Evolutionary conservation across 2,797 vertebrate genomes (phyloP).

Genomic region (Cichlasoma orientale): DNA sequence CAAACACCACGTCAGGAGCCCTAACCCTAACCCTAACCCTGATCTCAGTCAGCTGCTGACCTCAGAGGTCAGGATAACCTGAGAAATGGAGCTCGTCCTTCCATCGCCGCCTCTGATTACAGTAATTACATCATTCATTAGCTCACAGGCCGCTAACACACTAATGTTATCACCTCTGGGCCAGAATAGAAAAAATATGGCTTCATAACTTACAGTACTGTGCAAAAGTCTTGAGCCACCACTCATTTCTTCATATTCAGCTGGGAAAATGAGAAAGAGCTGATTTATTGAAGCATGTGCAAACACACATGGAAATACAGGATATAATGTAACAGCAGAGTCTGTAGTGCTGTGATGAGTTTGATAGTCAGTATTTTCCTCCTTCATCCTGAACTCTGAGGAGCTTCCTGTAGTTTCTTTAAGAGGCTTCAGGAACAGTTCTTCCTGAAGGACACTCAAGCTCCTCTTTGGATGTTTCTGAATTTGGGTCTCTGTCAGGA

Average conservation of each 20-base stretch:
- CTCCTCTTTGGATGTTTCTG: background rate
- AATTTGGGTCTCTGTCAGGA: background rate
- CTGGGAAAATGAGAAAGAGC: background rate
- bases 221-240: background rate
- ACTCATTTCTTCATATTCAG: background rate
- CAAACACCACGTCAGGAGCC: background rate
- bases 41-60: background rate
- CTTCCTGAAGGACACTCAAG: background rate
- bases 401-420: background rate
- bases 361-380: accelerated
- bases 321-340: too few species aligned
- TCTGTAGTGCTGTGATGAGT: too few species aligned
- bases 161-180: background rate
- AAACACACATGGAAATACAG: too few species aligned
- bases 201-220: background rate
- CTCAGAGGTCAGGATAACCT: background rate
- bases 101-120: too few species aligned
- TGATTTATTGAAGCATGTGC: background rate
- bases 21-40: too few species aligned
- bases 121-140: background rate
- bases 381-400: background rate
- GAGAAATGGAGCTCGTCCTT: background rate
- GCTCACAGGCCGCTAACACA: background rate
- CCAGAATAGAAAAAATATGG: background rate
- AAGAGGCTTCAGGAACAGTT: background rate